Conservation (phyloP, 2,113 vertebrate species). For the Verasper variegatus region DNA sequence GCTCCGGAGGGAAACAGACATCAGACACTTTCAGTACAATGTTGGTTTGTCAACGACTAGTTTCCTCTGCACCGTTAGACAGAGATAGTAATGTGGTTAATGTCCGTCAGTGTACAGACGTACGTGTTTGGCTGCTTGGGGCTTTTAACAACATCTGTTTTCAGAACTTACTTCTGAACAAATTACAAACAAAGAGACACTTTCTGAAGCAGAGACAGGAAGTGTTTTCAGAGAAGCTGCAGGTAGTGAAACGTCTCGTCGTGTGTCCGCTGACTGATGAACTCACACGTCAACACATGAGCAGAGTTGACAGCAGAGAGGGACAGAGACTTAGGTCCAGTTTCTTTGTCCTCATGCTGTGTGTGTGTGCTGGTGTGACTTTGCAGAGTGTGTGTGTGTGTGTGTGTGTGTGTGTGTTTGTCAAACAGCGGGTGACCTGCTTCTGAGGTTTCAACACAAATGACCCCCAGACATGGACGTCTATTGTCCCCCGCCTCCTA, state of each 20-base stretch:
- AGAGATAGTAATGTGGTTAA: no score
- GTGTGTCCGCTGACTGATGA: slow-evolving; percentile 12
- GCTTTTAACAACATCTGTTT: background rate
- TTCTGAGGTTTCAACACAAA: slow-evolving; percentile 73
- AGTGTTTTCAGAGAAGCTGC: background rate
- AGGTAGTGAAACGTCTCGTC: background rate
- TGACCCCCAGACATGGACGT: slow-evolving; percentile 83
- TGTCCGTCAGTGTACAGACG: no score
- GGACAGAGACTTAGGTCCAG: slow-evolving; percentile 4
- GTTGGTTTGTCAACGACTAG: no score
- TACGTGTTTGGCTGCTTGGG: no score
- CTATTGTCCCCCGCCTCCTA: slow-evolving; percentile 89
- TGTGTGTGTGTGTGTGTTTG: slow-evolving; percentile 39
- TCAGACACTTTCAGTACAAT: no score
- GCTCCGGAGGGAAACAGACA: no score
- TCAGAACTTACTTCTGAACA: background rate
- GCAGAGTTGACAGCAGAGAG: background rate
- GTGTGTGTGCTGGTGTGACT: slow-evolving; percentile 15
- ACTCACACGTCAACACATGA: background rate
- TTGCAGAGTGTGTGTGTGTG: slow-evolving; percentile 1
- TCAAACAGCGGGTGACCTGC: slow-evolving; percentile 72
- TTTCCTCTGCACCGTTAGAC: no score
- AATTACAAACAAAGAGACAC: no score
- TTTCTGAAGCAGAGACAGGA: no score
- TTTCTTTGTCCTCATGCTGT: slow-evolving; percentile 36